Evolutionary conservation across 2,113 vertebrate species (phyloP).

Genomic region (Oophaga pumilio): DNA sequence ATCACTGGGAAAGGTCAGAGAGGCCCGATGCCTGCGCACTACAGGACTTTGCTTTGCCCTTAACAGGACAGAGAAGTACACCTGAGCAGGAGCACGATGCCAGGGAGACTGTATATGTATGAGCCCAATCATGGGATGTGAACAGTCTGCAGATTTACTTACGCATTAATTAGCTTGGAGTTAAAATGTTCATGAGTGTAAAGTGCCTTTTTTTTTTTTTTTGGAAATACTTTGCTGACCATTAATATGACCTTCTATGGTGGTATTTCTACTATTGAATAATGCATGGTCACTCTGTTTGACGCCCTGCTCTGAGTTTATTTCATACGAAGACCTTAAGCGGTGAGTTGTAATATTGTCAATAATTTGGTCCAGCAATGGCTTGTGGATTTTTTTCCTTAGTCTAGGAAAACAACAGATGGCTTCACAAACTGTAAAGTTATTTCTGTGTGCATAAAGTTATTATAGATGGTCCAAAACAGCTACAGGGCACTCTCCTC

Average conservation of each 20-base stretch:
- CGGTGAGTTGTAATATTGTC: not conserved
- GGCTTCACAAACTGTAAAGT: conserved; percentile 23
- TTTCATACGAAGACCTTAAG: conserved; percentile 3
- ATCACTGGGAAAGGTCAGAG: too few species aligned
- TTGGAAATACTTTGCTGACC: too few species aligned
- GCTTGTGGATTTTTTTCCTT: not conserved
- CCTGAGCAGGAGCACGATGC: too few species aligned
- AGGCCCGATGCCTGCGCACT: too few species aligned
- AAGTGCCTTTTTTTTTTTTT: too few species aligned
- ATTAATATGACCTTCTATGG: not conserved
- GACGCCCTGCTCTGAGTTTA: not conserved
- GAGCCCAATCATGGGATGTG: too few species aligned
- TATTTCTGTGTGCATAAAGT: conserved; percentile 36
- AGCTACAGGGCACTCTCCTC: conserved; percentile 5
- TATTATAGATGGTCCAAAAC: conserved; percentile 27
- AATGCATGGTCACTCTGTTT: not conserved
- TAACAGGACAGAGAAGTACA: too few species aligned
- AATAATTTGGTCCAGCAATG: conserved; percentile 30
- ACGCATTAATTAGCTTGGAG: too few species aligned
- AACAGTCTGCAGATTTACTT: too few species aligned
- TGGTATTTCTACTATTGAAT: not conserved
- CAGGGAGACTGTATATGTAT: too few species aligned
- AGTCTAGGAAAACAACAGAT: conserved; percentile 37
- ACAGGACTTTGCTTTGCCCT: too few species aligned
- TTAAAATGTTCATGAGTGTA: too few species aligned